Percentiles rank a stretch among this genome's conserved stretches.
These are phyloP conservation scores for Zaprionus tsacasi DNA, from an alignment of 1,140 invertebrate species.

Conservation along the genomic window DNA sequence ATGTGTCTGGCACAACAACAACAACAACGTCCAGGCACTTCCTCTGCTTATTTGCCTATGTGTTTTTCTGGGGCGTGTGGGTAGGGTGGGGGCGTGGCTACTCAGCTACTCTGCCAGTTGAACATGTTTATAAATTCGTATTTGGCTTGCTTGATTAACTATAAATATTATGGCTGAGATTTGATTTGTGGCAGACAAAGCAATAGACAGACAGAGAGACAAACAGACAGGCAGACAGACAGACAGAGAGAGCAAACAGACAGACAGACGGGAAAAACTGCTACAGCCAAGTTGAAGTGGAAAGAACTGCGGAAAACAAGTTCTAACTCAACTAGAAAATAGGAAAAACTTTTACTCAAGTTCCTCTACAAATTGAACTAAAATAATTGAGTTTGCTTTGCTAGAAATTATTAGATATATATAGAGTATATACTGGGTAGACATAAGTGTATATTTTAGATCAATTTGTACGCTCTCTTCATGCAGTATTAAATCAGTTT, in stretches of 20 bases:
- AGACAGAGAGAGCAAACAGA: not conserved
- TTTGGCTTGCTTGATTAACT: conserved; percentile 79
- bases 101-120: conserved; percentile 25
- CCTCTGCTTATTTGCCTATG: conserved; percentile 60
- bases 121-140: conserved; percentile 77
- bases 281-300: conserved; percentile 2
- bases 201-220: conserved; percentile 3
- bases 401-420: not conserved
- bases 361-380: not conserved
- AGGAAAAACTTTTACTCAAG: not conserved
- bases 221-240: not conserved
- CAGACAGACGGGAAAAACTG: not conserved
- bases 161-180: conserved; percentile 75
- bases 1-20: conserved; percentile 61
- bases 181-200: conserved; percentile 49
- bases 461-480: no score
- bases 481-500: no score
- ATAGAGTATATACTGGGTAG: not conserved
- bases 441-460: no score
- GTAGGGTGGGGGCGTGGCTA: not conserved
- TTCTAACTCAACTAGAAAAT: not conserved
- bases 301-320: not conserved
- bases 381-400: not conserved
- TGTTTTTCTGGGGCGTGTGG: conserved; percentile 31
- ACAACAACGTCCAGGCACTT: conserved; percentile 40